These are phyloP conservation scores for Drosophila siamana DNA, from an alignment of 2,888 invertebrate genomes.

Conservation along the genomic window DNA sequence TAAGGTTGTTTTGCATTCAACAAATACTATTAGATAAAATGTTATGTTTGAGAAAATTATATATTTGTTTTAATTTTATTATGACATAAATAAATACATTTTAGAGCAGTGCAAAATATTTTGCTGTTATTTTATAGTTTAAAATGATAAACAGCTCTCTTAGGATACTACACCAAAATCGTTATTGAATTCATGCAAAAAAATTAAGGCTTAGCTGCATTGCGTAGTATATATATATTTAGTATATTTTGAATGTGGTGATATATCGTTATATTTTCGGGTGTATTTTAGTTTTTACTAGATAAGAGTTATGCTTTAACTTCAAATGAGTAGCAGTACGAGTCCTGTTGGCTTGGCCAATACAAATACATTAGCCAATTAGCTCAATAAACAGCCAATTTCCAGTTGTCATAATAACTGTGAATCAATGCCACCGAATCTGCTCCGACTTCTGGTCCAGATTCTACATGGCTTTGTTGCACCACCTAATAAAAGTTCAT, in stretches of 20 bases:
- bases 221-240: too few species aligned
- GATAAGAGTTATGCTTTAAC: not conserved
- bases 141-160: not conserved
- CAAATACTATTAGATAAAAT: too few species aligned
- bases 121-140: not conserved
- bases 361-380: constrained; percentile 41
- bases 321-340: too few species aligned
- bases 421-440: not conserved
- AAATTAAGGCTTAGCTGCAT: too few species aligned
- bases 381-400: constrained; percentile 50
- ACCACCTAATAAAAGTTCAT: constrained; percentile 52
- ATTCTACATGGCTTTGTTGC: not conserved
- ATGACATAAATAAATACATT: not conserved
- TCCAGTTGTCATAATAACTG: constrained; percentile 17
- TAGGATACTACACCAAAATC: too few species aligned
- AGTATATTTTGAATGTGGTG: too few species aligned
- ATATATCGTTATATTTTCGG: too few species aligned
- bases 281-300: too few species aligned
- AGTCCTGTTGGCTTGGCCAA: constrained; percentile 4
- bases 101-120: not conserved
- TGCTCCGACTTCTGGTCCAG: not conserved
- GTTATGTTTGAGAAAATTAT: too few species aligned
- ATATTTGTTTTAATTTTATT: not conserved
- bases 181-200: too few species aligned
- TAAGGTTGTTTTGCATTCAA: too few species aligned